Evolutionary conservation across 2,797 vertebrate species (phyloP).

Genomic region (Lemur catta): DNA sequence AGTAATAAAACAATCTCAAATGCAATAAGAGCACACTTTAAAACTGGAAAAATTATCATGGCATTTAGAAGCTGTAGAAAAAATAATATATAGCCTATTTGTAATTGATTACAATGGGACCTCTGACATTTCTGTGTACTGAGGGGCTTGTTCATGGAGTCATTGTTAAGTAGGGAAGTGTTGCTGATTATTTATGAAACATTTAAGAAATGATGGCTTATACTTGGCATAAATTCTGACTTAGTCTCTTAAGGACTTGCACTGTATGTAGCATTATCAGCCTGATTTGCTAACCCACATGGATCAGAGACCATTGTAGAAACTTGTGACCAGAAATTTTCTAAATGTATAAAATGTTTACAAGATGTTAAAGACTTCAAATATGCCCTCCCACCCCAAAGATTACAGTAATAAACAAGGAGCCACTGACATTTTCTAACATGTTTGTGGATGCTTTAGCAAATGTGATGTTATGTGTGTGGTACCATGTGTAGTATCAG

Average conservation of each 20-base stretch:
- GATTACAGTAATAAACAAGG: not conserved
- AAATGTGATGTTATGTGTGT: not conserved
- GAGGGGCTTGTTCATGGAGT: not conserved
- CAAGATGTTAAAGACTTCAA: not conserved
- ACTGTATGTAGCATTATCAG: not conserved
- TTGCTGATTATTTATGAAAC: constrained; percentile 33
- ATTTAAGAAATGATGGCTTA: not conserved
- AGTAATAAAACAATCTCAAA: constrained; percentile 59
- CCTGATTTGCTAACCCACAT: not conserved
- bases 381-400: not conserved
- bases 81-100: constrained; percentile 31
- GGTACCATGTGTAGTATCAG: not conserved
- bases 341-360: constrained; percentile 9
- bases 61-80: constrained; percentile 57
- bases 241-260: not conserved
- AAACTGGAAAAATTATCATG: constrained; percentile 31
- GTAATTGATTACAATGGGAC: constrained; percentile 23
- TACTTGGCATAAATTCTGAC: constrained; percentile 7
- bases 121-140: constrained; percentile 14
- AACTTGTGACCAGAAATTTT: constrained; percentile 4
- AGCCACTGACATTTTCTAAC: not conserved
- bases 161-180: not conserved
- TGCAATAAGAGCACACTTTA: not conserved
- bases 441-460: not conserved
- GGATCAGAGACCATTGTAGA: not conserved